A percentile compares a stretch with the other conserved stretches of the same genome.
Evolutionary conservation across 2,888 invertebrate genomes (phyloP).

Genomic region (Lasioglossum vierecki): DNA sequence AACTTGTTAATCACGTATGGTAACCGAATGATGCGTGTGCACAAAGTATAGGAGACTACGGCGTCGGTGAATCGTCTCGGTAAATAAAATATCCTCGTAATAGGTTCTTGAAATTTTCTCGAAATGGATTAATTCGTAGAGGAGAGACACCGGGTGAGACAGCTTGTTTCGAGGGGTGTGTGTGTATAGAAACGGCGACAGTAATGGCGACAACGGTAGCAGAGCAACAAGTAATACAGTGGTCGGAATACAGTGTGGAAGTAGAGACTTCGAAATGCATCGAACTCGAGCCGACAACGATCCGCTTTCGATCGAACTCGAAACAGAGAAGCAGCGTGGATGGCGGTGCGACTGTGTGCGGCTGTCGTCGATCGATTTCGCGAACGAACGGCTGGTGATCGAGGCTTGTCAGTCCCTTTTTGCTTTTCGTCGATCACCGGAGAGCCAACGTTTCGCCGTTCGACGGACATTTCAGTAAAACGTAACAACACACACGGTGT

Average conservation of each 20-base stretch:
- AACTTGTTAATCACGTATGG: slow-evolving; percentile 36
- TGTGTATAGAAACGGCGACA: slow-evolving; percentile 33
- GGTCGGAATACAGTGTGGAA: slow-evolving; percentile 83
- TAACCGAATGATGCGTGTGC: background rate
- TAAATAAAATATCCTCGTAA: background rate
- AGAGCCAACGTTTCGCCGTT: slow-evolving; percentile 58
- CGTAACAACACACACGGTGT: background rate
- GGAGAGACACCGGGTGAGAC: slow-evolving; percentile 59
- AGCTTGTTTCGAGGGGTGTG: slow-evolving; percentile 71
- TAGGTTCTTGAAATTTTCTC: background rate
- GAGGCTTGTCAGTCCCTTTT: slow-evolving; percentile 23
- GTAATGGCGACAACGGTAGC: slow-evolving; percentile 49
- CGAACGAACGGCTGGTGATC: slow-evolving; percentile 58
- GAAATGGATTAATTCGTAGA: slow-evolving; percentile 11
- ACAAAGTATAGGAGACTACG: background rate
- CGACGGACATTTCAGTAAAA: background rate
- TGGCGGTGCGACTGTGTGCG: slow-evolving; percentile 13
- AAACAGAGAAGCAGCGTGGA: background rate
- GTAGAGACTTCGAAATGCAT: slow-evolving; percentile 78
- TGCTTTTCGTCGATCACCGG: slow-evolving; percentile 27
- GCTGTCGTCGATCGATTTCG: slow-evolving; percentile 68
- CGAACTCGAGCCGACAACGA: slow-evolving; percentile 68
- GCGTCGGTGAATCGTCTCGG: background rate
- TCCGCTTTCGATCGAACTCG: slow-evolving; percentile 2
- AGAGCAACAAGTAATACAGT: slow-evolving; percentile 61